Evolutionary conservation across 2,113 vertebrate species (phyloP), one percentile per base, ranked within the genome.

Genomic region (Anolis carolinensis): DNA sequence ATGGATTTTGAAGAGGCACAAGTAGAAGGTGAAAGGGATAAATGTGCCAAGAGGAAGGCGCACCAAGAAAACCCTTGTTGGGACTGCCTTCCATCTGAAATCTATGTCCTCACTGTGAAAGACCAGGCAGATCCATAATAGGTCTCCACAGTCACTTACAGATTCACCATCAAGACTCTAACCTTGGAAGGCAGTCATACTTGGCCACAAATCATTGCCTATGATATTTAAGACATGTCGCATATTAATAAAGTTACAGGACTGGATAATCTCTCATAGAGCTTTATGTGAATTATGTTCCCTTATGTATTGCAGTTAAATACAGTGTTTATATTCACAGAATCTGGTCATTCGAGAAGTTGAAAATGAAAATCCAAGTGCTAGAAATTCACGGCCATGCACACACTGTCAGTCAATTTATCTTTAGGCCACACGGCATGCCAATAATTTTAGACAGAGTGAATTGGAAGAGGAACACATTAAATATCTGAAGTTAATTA

Each of bases 401-500:
- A 89, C 20, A 70, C 14, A 52, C 52, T 39, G 68, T 73, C 82
- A 86, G 83, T 63, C 36, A 67, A 83, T 25, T 88, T 79, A 84
- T 79, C 91, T 90, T 91, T 2, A 88, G 83, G 65, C 71, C 65
- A 63, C 10, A 59, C 71, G n/a, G 6, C 11, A 0, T 36, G 82
- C 86, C 90, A 89, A 86, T 8, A 83, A 89, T 77, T 93, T 93
- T 81, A 0, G 11, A 87, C 63, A 89, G 36, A 52, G 8, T 86
- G 78, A 79, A 77, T 65, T 93, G 91, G 74, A 92, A 89, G 44
- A 32, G 30, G 25, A 70, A 79, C 65, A 71, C 3, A 5, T 89
- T 86, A 77, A 25, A 71, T 36, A 86, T 0, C 81, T 84, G 73
- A 52, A 82, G 87, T 89, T 93, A 92, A 93, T 95, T 87, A 90